phyloP scores from a whole-genome alignment of 2,888 invertebrate species.

The Thysanoteuthis rhombus region DNA sequence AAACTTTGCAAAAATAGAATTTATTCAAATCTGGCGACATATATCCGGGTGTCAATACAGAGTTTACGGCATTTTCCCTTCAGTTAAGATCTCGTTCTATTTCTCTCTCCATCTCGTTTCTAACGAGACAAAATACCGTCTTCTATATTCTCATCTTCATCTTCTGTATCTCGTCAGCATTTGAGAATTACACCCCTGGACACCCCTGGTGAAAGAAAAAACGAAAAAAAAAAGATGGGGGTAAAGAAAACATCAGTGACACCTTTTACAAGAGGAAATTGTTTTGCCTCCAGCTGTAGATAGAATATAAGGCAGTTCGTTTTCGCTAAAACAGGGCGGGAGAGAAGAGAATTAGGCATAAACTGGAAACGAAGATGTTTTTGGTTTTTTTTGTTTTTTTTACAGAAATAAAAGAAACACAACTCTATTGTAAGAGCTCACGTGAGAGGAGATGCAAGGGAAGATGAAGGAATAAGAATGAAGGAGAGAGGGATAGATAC shows the following conservation, averaged over 20 bases:
- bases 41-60: neutral
- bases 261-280: conserved; percentile 12
- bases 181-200: neutral
- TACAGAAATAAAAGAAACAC: neutral
- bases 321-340: neutral
- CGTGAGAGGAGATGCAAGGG: too few species aligned
- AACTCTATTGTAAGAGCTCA: neutral
- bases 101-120: neutral
- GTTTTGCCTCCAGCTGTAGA: neutral
- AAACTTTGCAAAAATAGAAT: too few species aligned
- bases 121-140: neutral
- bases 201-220: neutral
- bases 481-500: too few species aligned
- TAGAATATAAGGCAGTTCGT: neutral
- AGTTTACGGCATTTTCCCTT: neutral
- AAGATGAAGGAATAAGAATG: too few species aligned
- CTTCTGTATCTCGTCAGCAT: too few species aligned
- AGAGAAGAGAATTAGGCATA: neutral
- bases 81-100: neutral
- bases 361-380: neutral
- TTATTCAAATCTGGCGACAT: neutral
- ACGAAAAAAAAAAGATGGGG: neutral
- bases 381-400: too few species aligned
- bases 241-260: neutral
- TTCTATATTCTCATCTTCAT: neutral